These are phyloP conservation scores for Dorcus parallelipipedus DNA, from an alignment of 2,888 invertebrate species.

Conservation along the genomic window DNA sequence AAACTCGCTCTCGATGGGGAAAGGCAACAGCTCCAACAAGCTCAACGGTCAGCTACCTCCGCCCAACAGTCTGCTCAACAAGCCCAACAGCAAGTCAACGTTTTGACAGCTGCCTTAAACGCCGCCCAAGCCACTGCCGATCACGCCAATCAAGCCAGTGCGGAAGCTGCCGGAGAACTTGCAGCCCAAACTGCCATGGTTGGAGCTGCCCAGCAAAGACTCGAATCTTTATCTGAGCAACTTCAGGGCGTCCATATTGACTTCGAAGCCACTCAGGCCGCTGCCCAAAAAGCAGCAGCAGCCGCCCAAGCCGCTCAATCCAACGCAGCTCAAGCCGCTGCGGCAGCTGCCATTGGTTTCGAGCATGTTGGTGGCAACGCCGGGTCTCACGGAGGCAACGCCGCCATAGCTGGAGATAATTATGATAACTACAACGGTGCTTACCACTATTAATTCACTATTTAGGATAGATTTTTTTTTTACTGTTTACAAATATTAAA, in stretches of 20 bases:
- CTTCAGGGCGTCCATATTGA: constrained; percentile 68
- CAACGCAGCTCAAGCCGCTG: constrained; percentile 68
- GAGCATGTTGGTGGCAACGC: background rate
- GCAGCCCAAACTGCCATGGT: constrained; percentile 74
- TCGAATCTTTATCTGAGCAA: constrained; percentile 66
- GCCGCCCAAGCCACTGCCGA: constrained; percentile 75
- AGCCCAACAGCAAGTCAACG: constrained; percentile 56
- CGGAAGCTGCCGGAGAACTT: constrained; percentile 71
- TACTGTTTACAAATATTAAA: too few relatives aligned
- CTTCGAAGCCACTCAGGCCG: constrained; percentile 71
- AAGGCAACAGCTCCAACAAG: constrained; percentile 69
- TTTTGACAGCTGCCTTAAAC: constrained; percentile 71
- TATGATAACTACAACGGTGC: constrained; percentile 10
- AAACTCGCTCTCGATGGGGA: constrained; percentile 67
- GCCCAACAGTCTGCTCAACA: constrained; percentile 68
- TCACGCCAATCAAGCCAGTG: constrained; percentile 70
- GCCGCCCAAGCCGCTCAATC: constrained; percentile 72
- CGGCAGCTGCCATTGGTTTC: constrained; percentile 13
- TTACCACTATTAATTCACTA: background rate
- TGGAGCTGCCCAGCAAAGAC: constrained; percentile 67
- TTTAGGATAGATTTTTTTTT: too few relatives aligned
- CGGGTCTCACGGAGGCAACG: background rate
- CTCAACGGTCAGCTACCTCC: constrained; percentile 67
- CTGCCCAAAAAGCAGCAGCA: constrained; percentile 67
- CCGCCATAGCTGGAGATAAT: constrained; percentile 2